Conservation (phyloP, 2,797 vertebrate species). For the Merluccius polli region DNA sequence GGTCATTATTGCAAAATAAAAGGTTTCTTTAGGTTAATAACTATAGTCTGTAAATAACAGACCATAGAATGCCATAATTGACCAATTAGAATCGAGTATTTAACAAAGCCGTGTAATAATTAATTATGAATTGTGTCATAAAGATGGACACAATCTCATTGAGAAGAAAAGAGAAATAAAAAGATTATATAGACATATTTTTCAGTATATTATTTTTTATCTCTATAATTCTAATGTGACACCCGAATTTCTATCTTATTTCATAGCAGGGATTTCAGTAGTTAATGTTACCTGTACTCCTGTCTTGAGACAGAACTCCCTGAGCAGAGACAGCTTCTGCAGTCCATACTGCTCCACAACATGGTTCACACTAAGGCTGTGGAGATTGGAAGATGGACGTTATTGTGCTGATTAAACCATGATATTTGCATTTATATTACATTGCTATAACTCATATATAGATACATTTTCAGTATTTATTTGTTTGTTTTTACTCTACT, state of each 20-base stretch:
- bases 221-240: neutral
- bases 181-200: neutral
- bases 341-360: constrained; percentile 74
- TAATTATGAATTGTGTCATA: neutral
- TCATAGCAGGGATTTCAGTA: neutral
- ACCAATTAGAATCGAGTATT: too few species aligned
- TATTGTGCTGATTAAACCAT: too few species aligned
- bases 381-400: neutral
- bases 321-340: constrained; percentile 77
- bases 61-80: too few species aligned
- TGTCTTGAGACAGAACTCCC: constrained; percentile 80
- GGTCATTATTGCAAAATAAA: too few species aligned
- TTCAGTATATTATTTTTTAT: neutral
- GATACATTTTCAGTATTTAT: too few species aligned
- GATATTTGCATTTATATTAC: too few species aligned
- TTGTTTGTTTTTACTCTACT: too few species aligned
- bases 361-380: constrained; percentile 71
- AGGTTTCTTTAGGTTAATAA: too few species aligned
- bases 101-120: too few species aligned
- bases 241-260: neutral
- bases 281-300: constrained; percentile 76
- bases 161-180: neutral
- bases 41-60: too few species aligned
- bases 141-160: neutral
- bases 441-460: too few species aligned